These are phyloP conservation scores for Microtus montanus DNA, from an alignment of 2,113 vertebrate genomes.

Conservation along the genomic window DNA sequence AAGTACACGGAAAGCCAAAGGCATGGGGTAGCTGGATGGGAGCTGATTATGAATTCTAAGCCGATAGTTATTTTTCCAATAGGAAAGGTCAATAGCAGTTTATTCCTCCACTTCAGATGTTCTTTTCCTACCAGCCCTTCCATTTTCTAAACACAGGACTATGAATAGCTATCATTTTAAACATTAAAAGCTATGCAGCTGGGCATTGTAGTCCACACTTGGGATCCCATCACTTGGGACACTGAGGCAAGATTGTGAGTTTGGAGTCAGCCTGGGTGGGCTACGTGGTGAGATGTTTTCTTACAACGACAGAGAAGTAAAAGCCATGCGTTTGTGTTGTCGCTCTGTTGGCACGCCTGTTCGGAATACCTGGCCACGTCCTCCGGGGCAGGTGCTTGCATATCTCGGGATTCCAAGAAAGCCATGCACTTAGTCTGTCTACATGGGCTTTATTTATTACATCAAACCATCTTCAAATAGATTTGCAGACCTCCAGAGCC, in stretches of 20 bases:
- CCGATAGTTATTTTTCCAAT: slow-evolving; percentile 46
- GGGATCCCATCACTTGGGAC: background rate
- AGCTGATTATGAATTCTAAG: background rate
- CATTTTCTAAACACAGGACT: background rate
- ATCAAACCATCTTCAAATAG: slow-evolving; percentile 3
- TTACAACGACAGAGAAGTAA: background rate
- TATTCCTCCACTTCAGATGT: background rate
- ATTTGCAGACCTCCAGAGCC: background rate
- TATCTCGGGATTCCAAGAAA: slow-evolving; percentile 22
- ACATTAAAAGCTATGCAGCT: background rate
- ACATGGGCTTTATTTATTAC: background rate
- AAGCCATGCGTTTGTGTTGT: background rate
- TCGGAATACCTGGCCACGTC: background rate
- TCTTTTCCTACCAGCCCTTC: slow-evolving; percentile 10
- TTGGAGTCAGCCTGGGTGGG: background rate
- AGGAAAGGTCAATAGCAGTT: background rate
- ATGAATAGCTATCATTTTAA: background rate
- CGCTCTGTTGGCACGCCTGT: background rate
- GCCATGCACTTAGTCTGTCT: background rate
- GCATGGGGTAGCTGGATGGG: background rate
- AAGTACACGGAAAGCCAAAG: background rate
- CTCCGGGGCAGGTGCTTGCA: background rate
- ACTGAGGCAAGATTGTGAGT: background rate
- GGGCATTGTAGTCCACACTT: background rate
- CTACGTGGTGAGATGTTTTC: background rate